Conservation (phyloP, 2,113 vertebrate species). For the Corvus cornix region DNA sequence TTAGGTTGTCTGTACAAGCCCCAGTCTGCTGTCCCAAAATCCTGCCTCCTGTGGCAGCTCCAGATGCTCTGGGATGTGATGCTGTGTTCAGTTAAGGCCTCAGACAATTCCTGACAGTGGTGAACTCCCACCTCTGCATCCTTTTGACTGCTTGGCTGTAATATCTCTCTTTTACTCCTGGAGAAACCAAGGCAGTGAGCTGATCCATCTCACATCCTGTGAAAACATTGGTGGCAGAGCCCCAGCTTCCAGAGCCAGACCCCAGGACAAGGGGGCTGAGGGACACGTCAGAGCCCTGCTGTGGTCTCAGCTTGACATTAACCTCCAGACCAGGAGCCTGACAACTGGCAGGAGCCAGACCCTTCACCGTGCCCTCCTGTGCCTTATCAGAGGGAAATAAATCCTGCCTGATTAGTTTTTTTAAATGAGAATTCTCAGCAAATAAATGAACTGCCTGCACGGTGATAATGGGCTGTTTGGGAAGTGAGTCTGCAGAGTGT, state of each 20-base stretch:
- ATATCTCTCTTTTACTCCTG: neutral
- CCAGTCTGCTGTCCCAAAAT: neutral
- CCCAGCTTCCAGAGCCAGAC: neutral
- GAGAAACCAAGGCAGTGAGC: neutral
- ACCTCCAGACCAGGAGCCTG: neutral
- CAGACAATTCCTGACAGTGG: neutral
- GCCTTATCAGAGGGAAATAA: conserved; percentile 34
- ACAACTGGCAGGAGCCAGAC: conserved; percentile 4
- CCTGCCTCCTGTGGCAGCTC: neutral
- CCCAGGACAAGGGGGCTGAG: neutral
- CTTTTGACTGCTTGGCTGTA: neutral
- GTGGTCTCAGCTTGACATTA: neutral
- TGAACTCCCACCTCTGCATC: neutral
- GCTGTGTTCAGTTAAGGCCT: neutral
- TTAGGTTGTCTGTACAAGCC: neutral
- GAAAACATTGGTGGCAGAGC: neutral
- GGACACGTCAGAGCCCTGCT: neutral
- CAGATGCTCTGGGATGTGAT: neutral
- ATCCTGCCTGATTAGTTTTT: conserved; percentile 24
- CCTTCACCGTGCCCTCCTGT: conserved; percentile 16
- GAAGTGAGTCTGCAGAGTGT: neutral
- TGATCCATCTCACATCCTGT: neutral
- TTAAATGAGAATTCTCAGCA: conserved; percentile 19
- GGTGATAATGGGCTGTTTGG: conserved; percentile 23
- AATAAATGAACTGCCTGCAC: conserved; percentile 24